These are phyloP conservation scores for Dromius quadrimaculatus DNA, from an alignment of 2,888 invertebrate genomes.

Conservation along the genomic window DNA sequence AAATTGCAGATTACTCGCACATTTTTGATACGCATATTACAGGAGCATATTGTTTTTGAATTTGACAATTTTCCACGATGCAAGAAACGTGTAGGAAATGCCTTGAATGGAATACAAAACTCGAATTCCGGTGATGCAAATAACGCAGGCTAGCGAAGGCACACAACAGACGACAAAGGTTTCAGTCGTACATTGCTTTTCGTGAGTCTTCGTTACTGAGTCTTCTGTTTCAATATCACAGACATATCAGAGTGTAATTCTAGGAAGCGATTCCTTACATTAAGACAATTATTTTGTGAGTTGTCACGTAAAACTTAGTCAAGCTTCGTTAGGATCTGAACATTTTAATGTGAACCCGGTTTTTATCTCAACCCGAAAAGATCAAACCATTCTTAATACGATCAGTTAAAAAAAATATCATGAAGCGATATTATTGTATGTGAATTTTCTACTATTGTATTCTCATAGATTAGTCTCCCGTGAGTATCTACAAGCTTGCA, in stretches of 20 bases:
- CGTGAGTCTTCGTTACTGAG: not conserved
- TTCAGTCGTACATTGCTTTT: slow-evolving; percentile 7
- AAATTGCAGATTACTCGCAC: too few relatives aligned
- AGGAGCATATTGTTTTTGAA: slow-evolving; percentile 14
- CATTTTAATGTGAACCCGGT: slow-evolving; percentile 18
- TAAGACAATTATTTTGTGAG: not conserved
- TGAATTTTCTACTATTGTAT: too few relatives aligned
- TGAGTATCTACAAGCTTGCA: slow-evolving; percentile 30
- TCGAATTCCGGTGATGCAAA: slow-evolving; percentile 4
- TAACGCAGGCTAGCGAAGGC: not conserved
- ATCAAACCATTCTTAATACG: too few relatives aligned
- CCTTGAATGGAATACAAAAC: not conserved
- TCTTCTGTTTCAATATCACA: slow-evolving; percentile 22
- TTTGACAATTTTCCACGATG: slow-evolving; percentile 3
- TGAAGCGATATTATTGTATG: too few relatives aligned
- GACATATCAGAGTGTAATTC: slow-evolving; percentile 38
- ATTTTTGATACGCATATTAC: slow-evolving; percentile 10
- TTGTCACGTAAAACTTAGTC: not conserved
- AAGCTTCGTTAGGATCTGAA: slow-evolving; percentile 30
- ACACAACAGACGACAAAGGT: slow-evolving; percentile 1
- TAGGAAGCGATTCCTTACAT: slow-evolving; percentile 12
- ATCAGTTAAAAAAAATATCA: too few relatives aligned
- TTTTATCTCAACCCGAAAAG: too few relatives aligned
- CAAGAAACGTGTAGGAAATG: not conserved
- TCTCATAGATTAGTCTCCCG: too few relatives aligned